Evolutionary conservation across 1,140 invertebrate genomes (phyloP).

Genomic region (Cheumatopsyche charites): DNA sequence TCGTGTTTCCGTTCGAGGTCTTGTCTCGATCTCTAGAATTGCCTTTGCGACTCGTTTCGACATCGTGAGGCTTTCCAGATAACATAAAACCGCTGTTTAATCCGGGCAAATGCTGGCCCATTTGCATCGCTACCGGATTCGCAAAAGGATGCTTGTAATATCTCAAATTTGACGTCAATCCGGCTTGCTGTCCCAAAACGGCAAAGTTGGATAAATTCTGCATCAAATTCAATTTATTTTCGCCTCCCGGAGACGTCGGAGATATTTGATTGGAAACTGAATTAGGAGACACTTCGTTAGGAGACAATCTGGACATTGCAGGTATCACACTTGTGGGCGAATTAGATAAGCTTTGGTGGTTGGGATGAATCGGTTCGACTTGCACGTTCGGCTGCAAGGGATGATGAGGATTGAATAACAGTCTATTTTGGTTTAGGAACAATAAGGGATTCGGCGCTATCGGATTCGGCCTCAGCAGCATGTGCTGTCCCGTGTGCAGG

Average conservation of each 20-base stretch:
- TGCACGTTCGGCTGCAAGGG: slow-evolving; percentile 27
- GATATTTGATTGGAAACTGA: slow-evolving; percentile 33
- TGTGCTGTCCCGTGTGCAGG: slow-evolving; percentile 55
- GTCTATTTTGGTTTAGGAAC: slow-evolving; percentile 58
- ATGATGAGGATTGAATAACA: slow-evolving; percentile 54
- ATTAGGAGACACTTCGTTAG: slow-evolving; percentile 46
- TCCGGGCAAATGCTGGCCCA: slow-evolving; percentile 34
- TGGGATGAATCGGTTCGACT: slow-evolving; percentile 39
- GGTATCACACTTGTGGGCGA: slow-evolving; percentile 43
- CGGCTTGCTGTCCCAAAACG: slow-evolving; percentile 39
- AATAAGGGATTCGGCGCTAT: slow-evolving; percentile 60
- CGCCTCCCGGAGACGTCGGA: slow-evolving; percentile 40
- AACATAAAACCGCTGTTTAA: slow-evolving; percentile 35
- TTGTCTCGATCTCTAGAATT: slow-evolving; percentile 35
- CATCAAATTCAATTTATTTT: slow-evolving; percentile 45
- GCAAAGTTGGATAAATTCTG: slow-evolving; percentile 42
- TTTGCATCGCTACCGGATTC: slow-evolving; percentile 33
- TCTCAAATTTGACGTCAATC: slow-evolving; percentile 31
- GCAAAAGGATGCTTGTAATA: slow-evolving; percentile 45
- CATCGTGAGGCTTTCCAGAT: slow-evolving; percentile 12
- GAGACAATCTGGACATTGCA: slow-evolving; percentile 41
- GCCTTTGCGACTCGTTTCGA: slow-evolving; percentile 36
- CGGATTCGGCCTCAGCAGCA: slow-evolving; percentile 57
- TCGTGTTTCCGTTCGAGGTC: slow-evolving; percentile 33
- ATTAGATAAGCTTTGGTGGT: slow-evolving; percentile 45